Conservation (phyloP, 2,888 invertebrate genomes). For the Pecten maximus region DNA sequence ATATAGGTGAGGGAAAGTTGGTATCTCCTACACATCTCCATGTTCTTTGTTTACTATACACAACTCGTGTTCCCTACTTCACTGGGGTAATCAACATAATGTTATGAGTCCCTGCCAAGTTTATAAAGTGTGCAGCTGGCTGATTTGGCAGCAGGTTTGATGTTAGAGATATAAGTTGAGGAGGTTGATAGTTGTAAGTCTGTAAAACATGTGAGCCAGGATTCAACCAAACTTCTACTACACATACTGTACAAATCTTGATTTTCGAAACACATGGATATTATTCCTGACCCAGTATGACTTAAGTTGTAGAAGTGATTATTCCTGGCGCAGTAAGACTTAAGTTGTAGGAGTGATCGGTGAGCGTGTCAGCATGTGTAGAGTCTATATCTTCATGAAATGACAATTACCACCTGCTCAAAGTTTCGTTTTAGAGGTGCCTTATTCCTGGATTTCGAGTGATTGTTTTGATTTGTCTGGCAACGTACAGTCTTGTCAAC, state of each 20-base stretch:
- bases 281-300: neutral
- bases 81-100: constrained; percentile 1
- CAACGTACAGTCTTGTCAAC: neutral
- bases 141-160: neutral
- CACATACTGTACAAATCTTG: neutral
- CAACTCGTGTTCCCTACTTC: neutral
- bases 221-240: constrained; percentile 1
- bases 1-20: neutral
- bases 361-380: neutral
- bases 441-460: neutral
- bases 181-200: neutral
- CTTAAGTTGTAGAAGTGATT: neutral
- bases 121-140: neutral
- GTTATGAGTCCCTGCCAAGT: constrained; percentile 29
- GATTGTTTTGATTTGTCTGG: neutral
- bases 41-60: neutral
- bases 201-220: neutral
- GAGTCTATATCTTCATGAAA: neutral
- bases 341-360: neutral
- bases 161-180: neutral
- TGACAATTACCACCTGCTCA: neutral
- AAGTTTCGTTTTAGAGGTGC: neutral
- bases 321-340: neutral
- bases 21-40: neutral
- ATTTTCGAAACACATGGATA: neutral